Evolutionary conservation across 2,113 vertebrate species (phyloP), one percentile per base, ranked within the genome.

Genomic region (Alosa alosa): DNA sequence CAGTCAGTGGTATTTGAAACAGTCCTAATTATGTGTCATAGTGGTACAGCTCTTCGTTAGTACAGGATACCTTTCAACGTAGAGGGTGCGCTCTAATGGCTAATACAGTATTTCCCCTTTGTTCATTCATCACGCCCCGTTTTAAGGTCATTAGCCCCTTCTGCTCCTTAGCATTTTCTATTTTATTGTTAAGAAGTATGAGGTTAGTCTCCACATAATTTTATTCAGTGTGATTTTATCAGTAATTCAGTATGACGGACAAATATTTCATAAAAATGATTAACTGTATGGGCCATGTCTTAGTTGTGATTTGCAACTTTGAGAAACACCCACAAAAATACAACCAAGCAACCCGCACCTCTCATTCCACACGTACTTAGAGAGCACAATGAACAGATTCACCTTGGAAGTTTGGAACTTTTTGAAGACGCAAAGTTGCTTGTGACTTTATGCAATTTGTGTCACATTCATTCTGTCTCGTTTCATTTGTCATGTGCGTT

Each of bases 1-100:
- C 47, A 60, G 57, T 60, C 81, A 36, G 64, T 68, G 81, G 60
- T 13, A 85, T 83, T 45, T 88, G 81, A 49, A 64, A 50, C 49
- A 86, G 10, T 39, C 72, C 72, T 78, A 78, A 78, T 78, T 39
- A 36, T 78, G 13, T 78, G 72, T 78, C 72, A 41, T 39, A 31
- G 72, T 0, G 36, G 31, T 31, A 36, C 39, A 36, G 72, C 11
- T 41, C 36, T 17, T 44, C 17, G 72, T 78, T 78, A 78, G 36
- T 13, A 39, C 15, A 78, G 72, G 64, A 7, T 36, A 13, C 25
- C n/a, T 72, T 36, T 22, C 20, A 7, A 18, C 1, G 6, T 60
- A 22, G 20, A 60, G 55, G 55, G 55, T 22, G 18, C 22, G 3
- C 55, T 22, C 55, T 22, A 22, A 5, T 60, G 18, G 6, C 18